Percentiles rank a stretch among this genome's conserved stretches.
Conservation (phyloP, 2,888 invertebrate species). For the Lasiommata megera region DNA sequence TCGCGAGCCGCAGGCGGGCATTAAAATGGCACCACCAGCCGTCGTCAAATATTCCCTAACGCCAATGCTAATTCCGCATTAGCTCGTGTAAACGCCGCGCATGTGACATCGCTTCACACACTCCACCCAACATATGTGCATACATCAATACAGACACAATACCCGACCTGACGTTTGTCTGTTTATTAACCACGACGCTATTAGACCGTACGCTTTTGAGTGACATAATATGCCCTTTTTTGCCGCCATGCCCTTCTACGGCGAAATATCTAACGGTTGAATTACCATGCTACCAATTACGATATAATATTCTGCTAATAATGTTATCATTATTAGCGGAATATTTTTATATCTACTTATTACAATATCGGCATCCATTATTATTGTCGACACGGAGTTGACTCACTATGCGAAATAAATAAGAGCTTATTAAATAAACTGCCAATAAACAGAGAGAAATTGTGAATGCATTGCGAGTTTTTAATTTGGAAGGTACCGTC, state of each 20-base stretch:
- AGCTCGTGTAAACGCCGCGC: conserved; percentile 27
- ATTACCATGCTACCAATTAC: conserved; percentile 3
- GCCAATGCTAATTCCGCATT: conserved; percentile 25
- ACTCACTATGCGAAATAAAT: no score
- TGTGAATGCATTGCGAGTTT: no score
- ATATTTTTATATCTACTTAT: background rate
- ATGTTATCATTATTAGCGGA: background rate
- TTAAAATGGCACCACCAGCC: background rate
- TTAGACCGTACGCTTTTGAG: conserved; percentile 23
- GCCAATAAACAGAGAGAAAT: no score
- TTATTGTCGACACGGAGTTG: no score
- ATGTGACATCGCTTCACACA: conserved; percentile 26
- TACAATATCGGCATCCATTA: background rate
- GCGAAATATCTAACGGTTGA: conserved; percentile 15
- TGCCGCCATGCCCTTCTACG: conserved; percentile 1
- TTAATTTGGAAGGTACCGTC: no score
- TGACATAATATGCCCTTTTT: conserved; percentile 22
- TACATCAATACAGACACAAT: conserved; percentile 23
- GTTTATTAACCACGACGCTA: conserved; percentile 28
- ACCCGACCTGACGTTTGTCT: conserved; percentile 29
- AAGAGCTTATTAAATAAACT: no score
- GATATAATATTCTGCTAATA: background rate
- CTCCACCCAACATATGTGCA: conserved; percentile 24
- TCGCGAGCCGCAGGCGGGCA: background rate
- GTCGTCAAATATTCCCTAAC: conserved; percentile 12